A percentile compares a stretch with the other conserved stretches of the same genome.
These are phyloP conservation scores for Prinia subflava DNA, from an alignment of 2,113 vertebrate species.

Conservation along the genomic window DNA sequence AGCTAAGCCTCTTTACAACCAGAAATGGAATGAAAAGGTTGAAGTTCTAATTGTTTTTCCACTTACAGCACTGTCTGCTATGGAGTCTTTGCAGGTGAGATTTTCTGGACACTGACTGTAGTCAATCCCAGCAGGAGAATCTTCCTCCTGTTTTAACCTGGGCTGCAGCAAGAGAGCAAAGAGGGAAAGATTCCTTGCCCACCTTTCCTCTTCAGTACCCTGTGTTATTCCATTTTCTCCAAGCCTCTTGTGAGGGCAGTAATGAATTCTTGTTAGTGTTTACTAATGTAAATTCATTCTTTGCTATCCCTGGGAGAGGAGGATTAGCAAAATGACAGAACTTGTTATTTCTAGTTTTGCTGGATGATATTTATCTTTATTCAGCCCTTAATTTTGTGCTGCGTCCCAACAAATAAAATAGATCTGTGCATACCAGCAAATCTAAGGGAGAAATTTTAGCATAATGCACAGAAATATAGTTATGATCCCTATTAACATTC, in stretches of 20 bases:
- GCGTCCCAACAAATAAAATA: background rate
- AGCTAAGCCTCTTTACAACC: background rate
- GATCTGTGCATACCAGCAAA: background rate
- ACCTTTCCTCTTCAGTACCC: background rate
- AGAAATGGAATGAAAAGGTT: background rate
- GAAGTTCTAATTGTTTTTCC: background rate
- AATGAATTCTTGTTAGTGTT: slow-evolving; percentile 67
- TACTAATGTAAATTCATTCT: slow-evolving; percentile 59
- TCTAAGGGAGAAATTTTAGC: background rate
- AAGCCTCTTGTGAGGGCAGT: slow-evolving; percentile 31
- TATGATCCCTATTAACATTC: background rate
- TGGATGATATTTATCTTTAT: slow-evolving; percentile 20
- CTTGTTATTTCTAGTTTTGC: slow-evolving; percentile 54
- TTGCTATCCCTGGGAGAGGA: slow-evolving; percentile 47
- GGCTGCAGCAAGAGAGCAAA: background rate
- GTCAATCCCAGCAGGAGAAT: background rate
- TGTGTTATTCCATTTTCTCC: background rate
- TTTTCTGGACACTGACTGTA: background rate
- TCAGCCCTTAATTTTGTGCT: slow-evolving; percentile 34
- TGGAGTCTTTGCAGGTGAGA: background rate
- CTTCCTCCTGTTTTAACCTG: background rate
- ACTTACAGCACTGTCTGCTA: background rate
- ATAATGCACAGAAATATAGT: background rate
- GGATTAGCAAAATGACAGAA: slow-evolving; percentile 57
- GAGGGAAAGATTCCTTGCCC: background rate